phyloP scores from a whole-genome alignment of 2,888 invertebrate genomes.

The Drosophila nr. perissopoda region DNA sequence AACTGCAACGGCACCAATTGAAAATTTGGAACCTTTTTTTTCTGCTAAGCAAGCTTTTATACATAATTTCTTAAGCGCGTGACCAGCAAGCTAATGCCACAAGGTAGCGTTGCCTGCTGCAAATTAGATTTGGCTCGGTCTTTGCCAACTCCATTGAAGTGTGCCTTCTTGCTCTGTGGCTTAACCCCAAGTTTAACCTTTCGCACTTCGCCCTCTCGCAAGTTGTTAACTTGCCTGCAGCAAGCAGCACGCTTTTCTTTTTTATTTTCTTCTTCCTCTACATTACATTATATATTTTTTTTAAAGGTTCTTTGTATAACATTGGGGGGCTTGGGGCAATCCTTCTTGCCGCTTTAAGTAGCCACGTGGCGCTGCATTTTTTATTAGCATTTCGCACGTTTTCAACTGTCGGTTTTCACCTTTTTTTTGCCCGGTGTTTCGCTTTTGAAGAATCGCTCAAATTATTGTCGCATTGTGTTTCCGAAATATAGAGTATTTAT shows the following conservation, averaged over 20 bases:
- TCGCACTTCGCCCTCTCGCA: background rate
- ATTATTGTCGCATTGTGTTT: slow-evolving; percentile 24
- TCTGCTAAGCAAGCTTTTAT: slow-evolving; percentile 8
- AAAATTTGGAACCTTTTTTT: slow-evolving; percentile 56
- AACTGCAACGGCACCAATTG: slow-evolving; percentile 73
- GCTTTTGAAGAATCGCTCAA: slow-evolving; percentile 18
- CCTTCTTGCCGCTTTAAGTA: slow-evolving; percentile 11
- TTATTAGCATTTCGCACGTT: slow-evolving; percentile 71
- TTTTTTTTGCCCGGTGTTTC: slow-evolving; percentile 19
- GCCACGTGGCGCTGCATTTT: slow-evolving; percentile 64
- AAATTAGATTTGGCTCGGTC: slow-evolving; percentile 66
- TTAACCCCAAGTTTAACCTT: slow-evolving; percentile 61
- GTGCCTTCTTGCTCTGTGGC: slow-evolving; percentile 28
- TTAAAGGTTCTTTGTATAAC: background rate
- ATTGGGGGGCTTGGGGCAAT: background rate
- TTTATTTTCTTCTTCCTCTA: background rate
- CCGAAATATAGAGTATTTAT: slow-evolving; percentile 4
- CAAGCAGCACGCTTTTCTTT: background rate
- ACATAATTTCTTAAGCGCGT: slow-evolving; percentile 73
- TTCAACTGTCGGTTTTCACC: slow-evolving; percentile 37
- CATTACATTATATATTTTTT: background rate
- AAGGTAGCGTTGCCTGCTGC: slow-evolving; percentile 48
- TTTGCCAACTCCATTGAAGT: slow-evolving; percentile 65
- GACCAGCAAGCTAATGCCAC: slow-evolving; percentile 69
- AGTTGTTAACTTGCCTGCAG: slow-evolving; percentile 33